These are phyloP conservation scores for Calameuta idolon DNA, from an alignment of 2,888 invertebrate genomes.

Conservation along the genomic window DNA sequence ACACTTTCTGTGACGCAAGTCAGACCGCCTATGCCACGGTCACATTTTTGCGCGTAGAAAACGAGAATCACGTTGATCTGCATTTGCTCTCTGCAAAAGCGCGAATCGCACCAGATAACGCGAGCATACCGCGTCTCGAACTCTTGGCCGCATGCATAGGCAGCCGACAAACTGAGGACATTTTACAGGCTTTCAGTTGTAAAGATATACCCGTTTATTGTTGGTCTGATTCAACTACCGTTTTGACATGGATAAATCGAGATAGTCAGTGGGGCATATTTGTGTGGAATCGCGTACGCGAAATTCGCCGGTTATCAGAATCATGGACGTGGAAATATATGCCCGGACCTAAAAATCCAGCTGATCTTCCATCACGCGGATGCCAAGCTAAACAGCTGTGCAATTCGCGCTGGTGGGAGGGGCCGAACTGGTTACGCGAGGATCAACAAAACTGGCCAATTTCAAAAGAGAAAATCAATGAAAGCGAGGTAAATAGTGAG, in stretches of 20 bases:
- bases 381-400: constrained; percentile 41
- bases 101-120: constrained; percentile 44
- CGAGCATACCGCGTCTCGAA: constrained; percentile 49
- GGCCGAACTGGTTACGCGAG: constrained; percentile 44
- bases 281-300: constrained; percentile 41
- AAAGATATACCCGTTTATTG: constrained; percentile 24
- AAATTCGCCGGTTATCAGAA: constrained; percentile 35
- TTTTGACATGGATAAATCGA: constrained; percentile 37
- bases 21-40: too few species aligned
- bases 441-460: constrained; percentile 35
- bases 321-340: constrained; percentile 40
- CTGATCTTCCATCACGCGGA: constrained; percentile 52
- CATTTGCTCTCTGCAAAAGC: constrained; percentile 32
- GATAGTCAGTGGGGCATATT: constrained; percentile 40
- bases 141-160: constrained; percentile 44
- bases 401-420: constrained; percentile 52
- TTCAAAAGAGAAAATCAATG: constrained; percentile 10
- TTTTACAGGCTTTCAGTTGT: constrained; percentile 2
- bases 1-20: too few species aligned
- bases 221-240: constrained; percentile 46
- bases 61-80: too few species aligned
- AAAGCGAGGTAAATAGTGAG: constrained; percentile 23
- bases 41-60: too few species aligned
- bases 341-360: constrained; percentile 48
- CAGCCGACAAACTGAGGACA: constrained; percentile 28